Conservation (phyloP, 2,888 invertebrate genomes). For the Dione vanillae region DNA sequence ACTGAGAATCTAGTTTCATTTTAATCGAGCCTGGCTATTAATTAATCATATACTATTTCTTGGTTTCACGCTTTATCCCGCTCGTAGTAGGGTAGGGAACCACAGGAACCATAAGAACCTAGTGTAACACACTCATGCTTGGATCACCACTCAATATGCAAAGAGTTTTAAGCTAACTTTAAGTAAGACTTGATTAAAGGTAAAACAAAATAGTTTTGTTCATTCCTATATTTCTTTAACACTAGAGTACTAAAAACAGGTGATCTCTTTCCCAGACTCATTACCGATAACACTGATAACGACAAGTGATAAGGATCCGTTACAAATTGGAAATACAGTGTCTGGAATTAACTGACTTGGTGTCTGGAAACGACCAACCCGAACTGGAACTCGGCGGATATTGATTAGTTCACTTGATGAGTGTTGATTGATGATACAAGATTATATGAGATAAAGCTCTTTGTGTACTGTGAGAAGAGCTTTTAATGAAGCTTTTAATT, state of each 20-base stretch:
- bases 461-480: conserved; percentile 23
- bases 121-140: too few relatives aligned
- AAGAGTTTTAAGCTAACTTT: too few relatives aligned
- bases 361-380: neutral
- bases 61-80: too few relatives aligned
- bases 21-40: too few relatives aligned
- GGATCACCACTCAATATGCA: too few relatives aligned
- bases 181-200: neutral
- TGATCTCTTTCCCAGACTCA: conserved; percentile 1
- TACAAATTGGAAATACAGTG: neutral
- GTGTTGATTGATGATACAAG: conserved; percentile 60
- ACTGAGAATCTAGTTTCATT: too few relatives aligned
- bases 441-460: conserved; percentile 50
- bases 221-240: neutral
- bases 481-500: conserved; percentile 35
- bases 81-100: too few relatives aligned
- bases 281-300: neutral
- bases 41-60: too few relatives aligned
- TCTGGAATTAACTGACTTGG: neutral
- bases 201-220: neutral
- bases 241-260: neutral
- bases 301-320: neutral
- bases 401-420: conserved; percentile 53
- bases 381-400: conserved; percentile 5
- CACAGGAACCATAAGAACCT: too few relatives aligned